phyloP scores from a whole-genome alignment of 2,113 vertebrate genomes.

The Tursiops truncatus region DNA sequence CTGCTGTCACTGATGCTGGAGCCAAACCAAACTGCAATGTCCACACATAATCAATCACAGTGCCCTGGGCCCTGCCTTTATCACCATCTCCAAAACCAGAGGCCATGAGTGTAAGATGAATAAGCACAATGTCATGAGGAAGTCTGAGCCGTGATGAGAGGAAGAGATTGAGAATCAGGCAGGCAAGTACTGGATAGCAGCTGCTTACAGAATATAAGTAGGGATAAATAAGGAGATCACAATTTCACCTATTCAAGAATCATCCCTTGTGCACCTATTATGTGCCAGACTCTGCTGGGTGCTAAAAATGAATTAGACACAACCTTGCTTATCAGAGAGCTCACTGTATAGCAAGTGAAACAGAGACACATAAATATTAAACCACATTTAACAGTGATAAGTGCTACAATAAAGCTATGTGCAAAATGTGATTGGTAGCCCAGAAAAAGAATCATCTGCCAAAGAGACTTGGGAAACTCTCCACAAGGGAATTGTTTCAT shows the following conservation, averaged over 20 bases:
- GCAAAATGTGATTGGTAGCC: not conserved
- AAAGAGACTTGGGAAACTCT: not conserved
- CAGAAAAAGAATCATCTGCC: not conserved
- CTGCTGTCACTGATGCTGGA: not conserved
- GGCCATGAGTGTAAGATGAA: not conserved
- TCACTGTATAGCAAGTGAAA: not conserved
- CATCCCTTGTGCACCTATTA: not conserved
- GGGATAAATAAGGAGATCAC: not conserved
- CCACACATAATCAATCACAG: not conserved
- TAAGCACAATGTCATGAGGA: not conserved
- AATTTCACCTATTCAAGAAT: not conserved
- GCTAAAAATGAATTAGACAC: not conserved
- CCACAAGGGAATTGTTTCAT: not conserved
- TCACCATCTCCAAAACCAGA: not conserved
- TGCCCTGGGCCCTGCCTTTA: not conserved
- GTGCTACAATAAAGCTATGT: not conserved
- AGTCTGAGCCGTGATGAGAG: not conserved
- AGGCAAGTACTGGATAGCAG: not conserved
- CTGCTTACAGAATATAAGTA: not conserved
- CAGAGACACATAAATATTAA: not conserved
- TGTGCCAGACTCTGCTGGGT: not conserved
- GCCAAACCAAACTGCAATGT: slow-evolving; percentile 6
- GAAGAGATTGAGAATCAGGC: not conserved
- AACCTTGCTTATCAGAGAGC: not conserved
- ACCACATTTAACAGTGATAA: not conserved